Base-by-base conservation (phyloP, 2,113 vertebrate species). In the Anas platyrhynchos region DNA sequence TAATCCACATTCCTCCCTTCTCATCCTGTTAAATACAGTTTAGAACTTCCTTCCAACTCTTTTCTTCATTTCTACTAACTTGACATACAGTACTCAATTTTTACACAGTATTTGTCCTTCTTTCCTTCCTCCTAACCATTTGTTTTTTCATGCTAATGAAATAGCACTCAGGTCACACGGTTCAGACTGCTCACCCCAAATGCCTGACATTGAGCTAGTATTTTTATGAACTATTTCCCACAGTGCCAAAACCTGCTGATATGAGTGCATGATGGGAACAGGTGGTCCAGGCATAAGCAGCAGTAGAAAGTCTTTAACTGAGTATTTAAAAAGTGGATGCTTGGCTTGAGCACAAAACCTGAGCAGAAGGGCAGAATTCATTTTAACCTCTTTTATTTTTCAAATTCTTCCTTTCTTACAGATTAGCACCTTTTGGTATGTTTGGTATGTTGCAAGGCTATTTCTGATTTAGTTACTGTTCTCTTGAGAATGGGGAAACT, bases 261-360 rank as follows among this genome's bases (percentile, higher is more conserved):
- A 23, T 81, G 68, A 92, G 62, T 4, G 77, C 72, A 62, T 69
- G 48, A 31, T 73, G 84, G 91, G 95, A 95, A 89, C 91, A 94
- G 91, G 95, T 96, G 89, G 93, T 44, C 66, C 62, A 83, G 61
- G 82, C 83, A 67, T n/a, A 80, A 92, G 78, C 75, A 88, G 32
- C 93, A 94, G 91, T 81, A 38, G 68, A 83, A 93, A 86, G 89
- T 62, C 72, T 88, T 94, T 93, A 93, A 89, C 87, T 55, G 31
- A 43, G 76, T 88, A 83, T 93, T 88, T 72, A 93, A 89, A 91
- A 95, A 86, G 88, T 66, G 67, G 55, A 44, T 4, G 8, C 41
- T 65, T 93, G 83, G 62, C 75, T 91, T 48, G 32, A 85, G 55
- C 48, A 82, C 58, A 91, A 90, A 87, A 34, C 38, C 26, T 0